These are phyloP conservation scores for Andrena minutula DNA, from an alignment of 2,888 invertebrate species.

Conservation along the genomic window DNA sequence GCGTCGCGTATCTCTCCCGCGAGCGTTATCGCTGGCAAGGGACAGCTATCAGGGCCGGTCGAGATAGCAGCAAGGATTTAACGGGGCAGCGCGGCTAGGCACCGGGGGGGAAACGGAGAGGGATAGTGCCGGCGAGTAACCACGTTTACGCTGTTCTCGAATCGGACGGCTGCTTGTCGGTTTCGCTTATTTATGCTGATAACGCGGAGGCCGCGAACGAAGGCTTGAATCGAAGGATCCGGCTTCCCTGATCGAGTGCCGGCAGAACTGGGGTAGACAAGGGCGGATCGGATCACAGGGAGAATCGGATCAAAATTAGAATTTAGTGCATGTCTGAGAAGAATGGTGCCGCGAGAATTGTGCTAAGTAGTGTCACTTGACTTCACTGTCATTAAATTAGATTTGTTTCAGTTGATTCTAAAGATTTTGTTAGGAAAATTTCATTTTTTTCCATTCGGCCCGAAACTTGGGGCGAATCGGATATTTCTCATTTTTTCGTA, in stretches of 20 bases:
- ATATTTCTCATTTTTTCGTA: too few species aligned
- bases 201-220: constrained; percentile 26
- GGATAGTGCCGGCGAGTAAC: constrained; percentile 20
- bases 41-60: constrained; percentile 57
- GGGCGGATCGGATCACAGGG: too few species aligned
- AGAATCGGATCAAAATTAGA: too few species aligned
- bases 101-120: not conserved
- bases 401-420: too few species aligned
- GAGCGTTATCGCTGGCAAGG: constrained; percentile 64
- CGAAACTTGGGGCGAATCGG: too few species aligned
- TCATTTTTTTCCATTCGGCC: too few species aligned
- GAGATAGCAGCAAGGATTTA: constrained; percentile 68
- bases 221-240: constrained; percentile 34
- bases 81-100: constrained; percentile 60
- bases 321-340: too few species aligned
- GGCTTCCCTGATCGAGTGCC: not conserved
- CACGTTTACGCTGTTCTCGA: constrained; percentile 43
- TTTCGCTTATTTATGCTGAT: constrained; percentile 24
- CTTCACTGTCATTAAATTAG: too few species aligned
- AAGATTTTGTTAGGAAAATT: too few species aligned
- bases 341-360: too few species aligned
- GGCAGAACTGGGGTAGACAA: too few species aligned
- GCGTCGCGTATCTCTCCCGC: constrained; percentile 62
- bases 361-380: too few species aligned
- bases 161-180: constrained; percentile 46